Conservation (phyloP, 1,140 invertebrate genomes). For the Contarinia nasturtii region DNA sequence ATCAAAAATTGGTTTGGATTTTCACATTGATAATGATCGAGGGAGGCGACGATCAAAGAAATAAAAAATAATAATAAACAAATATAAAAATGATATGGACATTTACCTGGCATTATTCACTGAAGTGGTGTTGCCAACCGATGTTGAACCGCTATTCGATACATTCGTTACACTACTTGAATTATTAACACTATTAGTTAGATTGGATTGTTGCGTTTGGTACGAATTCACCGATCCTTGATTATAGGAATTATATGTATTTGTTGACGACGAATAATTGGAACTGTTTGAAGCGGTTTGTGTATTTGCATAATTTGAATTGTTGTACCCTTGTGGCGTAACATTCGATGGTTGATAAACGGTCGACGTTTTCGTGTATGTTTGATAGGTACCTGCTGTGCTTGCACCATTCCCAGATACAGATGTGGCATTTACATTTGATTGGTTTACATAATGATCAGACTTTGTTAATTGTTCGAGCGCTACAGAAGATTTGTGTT, state of each 20-base stretch:
- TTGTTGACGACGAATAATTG: conserved; percentile 10
- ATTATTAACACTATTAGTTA: conserved; percentile 11
- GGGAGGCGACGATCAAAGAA: too few species aligned
- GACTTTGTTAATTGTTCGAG: conserved; percentile 20
- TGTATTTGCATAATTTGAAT: conserved; percentile 18
- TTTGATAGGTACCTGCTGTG: conserved; percentile 16
- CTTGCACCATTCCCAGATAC: conserved; percentile 8
- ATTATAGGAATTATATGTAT: conserved; percentile 16
- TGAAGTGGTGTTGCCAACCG: conserved; percentile 17
- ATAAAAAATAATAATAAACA: conserved; percentile 4
- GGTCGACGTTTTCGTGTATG: neutral
- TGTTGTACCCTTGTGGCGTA: conserved; percentile 13
- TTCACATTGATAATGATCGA: too few species aligned
- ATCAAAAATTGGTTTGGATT: neutral
- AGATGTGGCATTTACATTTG: conserved; percentile 5
- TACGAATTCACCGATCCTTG: conserved; percentile 20
- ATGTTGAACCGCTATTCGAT: conserved; percentile 10
- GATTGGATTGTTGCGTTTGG: conserved; percentile 12
- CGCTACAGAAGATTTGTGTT: conserved; percentile 2
- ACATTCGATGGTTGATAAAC: conserved; percentile 4
- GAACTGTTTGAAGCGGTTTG: conserved; percentile 8
- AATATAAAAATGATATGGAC: neutral
- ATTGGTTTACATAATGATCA: conserved; percentile 18
- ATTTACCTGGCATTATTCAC: conserved; percentile 17
- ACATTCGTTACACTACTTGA: conserved; percentile 7